These are phyloP conservation scores for Chironomus tepperi DNA, from an alignment of 1,140 invertebrate species.

Conservation along the genomic window DNA sequence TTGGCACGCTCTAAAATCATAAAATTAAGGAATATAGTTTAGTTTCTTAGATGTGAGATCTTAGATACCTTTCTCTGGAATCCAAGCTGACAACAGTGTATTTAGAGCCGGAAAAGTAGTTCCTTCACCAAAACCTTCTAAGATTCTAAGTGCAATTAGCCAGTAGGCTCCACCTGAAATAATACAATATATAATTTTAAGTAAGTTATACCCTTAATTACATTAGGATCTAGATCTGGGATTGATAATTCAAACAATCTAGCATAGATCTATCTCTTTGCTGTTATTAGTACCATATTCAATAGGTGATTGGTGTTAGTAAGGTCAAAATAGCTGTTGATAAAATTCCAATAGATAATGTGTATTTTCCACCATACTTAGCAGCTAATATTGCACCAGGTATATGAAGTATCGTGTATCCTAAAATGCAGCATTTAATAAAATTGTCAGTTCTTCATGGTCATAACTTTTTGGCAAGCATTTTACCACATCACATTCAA, in stretches of 20 bases:
- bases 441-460: too few relatives aligned
- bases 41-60: too few relatives aligned
- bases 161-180: conserved; percentile 46
- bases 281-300: conserved; percentile 32
- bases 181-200: too few relatives aligned
- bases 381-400: conserved; percentile 53
- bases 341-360: conserved; percentile 61
- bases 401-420: conserved; percentile 48
- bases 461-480: too few relatives aligned
- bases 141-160: conserved; percentile 53
- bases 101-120: conserved; percentile 69
- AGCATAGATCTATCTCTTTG: too few relatives aligned
- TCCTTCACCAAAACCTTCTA: conserved; percentile 65
- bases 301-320: conserved; percentile 55
- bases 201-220: too few relatives aligned
- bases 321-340: conserved; percentile 66
- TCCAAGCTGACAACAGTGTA: conserved; percentile 64
- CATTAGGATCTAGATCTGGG: too few relatives aligned
- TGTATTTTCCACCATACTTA: conserved; percentile 65
- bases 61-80: conserved; percentile 45
- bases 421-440: too few relatives aligned
- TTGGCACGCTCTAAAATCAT: conserved; percentile 52
- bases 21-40: too few relatives aligned
- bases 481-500: too few relatives aligned
- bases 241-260: too few relatives aligned